Evolutionary conservation across 2,797 vertebrate genomes (phyloP).

Genomic region (Hyperoplus immaculatus): DNA sequence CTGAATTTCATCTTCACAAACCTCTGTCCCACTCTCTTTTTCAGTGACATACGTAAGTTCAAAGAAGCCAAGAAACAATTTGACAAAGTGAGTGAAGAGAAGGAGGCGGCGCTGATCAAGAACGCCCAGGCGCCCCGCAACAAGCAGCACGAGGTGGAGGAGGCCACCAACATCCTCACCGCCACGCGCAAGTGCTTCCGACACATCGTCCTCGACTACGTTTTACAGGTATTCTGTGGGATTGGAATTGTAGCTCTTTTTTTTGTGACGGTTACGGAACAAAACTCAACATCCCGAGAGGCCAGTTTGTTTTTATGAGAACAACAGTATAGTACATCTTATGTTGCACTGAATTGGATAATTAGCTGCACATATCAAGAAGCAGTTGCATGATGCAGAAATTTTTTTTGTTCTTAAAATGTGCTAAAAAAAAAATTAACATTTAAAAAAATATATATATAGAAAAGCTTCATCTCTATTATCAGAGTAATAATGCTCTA

Average conservation of each 20-base stretch:
- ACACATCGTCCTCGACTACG: slow-evolving; percentile 97
- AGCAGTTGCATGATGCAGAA: no score
- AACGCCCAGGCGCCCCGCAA: slow-evolving; percentile 96
- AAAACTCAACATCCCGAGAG: neutral
- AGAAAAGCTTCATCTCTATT: neutral
- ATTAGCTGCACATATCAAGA: neutral
- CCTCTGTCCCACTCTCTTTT: neutral
- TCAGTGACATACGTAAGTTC: slow-evolving; percentile 96
- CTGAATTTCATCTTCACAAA: neutral
- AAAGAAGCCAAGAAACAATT: slow-evolving; percentile 99
- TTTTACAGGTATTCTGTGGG: slow-evolving; percentile 89
- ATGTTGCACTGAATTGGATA: neutral
- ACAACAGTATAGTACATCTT: neutral
- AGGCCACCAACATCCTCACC: slow-evolving; percentile 94
- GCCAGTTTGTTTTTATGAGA: neutral
- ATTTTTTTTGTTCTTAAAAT: no score
- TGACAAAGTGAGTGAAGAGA: slow-evolving; percentile 98
- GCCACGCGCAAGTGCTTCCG: slow-evolving; percentile 98
- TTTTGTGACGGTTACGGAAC: neutral
- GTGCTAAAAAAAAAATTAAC: neutral
- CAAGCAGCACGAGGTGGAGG: slow-evolving; percentile 97
- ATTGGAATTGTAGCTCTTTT: neutral
- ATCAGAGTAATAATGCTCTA: neutral
- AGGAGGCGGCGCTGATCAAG: slow-evolving; percentile 94
- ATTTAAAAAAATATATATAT: neutral